Evolutionary conservation across 2,888 invertebrate genomes (phyloP).

Genomic region (Tricholauxania praeusta): DNA sequence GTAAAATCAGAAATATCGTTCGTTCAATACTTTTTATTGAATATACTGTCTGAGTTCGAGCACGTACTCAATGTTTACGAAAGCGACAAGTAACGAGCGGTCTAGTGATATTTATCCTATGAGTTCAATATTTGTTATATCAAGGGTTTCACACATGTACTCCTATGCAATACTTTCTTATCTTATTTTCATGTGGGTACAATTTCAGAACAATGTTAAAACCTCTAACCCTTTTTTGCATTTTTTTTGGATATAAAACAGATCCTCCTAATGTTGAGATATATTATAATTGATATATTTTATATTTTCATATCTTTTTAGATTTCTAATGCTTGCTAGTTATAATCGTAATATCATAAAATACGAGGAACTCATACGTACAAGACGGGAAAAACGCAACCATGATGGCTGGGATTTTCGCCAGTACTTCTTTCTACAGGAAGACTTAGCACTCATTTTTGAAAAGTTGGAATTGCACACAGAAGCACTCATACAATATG

Average conservation of each 20-base stretch:
- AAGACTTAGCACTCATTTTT: conserved; percentile 93
- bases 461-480: conserved; percentile 94
- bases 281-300: background rate
- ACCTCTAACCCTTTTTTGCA: background rate
- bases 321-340: conserved; percentile 79
- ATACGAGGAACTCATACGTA: conserved; percentile 91
- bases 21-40: too few species aligned
- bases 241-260: background rate
- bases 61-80: too few species aligned
- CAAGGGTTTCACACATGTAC: too few species aligned
- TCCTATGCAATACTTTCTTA: too few species aligned
- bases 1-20: too few species aligned
- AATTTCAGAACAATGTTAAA: too few species aligned
- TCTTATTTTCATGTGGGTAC: too few species aligned
- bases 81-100: too few species aligned
- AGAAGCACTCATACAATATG: conserved; percentile 96
- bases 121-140: too few species aligned
- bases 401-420: conserved; percentile 95
- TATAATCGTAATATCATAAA: conserved; percentile 87
- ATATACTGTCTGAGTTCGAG: too few species aligned
- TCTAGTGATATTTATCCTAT: too few species aligned
- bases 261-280: background rate
- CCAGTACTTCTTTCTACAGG: conserved; percentile 93
- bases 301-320: conserved; percentile 48
- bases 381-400: conserved; percentile 89